Conservation (phyloP, 2,888 invertebrate species). For the Aplocera efformata region DNA sequence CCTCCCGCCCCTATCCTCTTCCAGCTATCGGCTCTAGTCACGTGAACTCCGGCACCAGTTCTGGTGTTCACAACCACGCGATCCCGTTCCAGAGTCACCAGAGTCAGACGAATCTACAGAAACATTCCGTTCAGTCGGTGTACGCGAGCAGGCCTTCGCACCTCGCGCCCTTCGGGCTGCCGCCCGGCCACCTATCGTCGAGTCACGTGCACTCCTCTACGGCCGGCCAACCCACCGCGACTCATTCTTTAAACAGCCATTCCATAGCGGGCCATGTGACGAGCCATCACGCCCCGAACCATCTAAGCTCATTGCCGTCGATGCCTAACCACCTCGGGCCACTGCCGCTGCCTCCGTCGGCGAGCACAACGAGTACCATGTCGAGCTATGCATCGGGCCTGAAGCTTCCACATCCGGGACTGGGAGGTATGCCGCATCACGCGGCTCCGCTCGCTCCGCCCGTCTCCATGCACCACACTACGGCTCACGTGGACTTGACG, state of each 20-base stretch:
- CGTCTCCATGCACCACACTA: constrained; percentile 48
- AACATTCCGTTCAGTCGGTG: constrained; percentile 72
- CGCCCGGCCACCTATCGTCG: constrained; percentile 67
- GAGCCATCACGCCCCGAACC: constrained; percentile 52
- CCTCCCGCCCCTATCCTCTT: constrained; percentile 63
- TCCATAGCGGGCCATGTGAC: constrained; percentile 58
- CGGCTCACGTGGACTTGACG: constrained; percentile 47
- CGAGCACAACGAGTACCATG: constrained; percentile 52
- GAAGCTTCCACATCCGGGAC: constrained; percentile 62
- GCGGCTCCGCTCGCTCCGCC: constrained; percentile 44
- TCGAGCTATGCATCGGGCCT: constrained; percentile 58
- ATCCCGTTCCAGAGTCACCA: constrained; percentile 72
- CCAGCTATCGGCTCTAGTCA: constrained; percentile 77
- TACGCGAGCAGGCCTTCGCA: constrained; percentile 67
- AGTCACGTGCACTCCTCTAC: constrained; percentile 63
- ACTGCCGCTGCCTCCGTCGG: constrained; percentile 46
- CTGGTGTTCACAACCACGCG: constrained; percentile 69
- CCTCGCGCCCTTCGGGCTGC: constrained; percentile 63
- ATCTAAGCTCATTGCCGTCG: constrained; percentile 46
- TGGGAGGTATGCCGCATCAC: constrained; percentile 48
- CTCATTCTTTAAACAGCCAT: constrained; percentile 61
- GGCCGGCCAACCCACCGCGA: constrained; percentile 42
- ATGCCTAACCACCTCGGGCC: constrained; percentile 52
- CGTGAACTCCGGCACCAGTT: constrained; percentile 70
- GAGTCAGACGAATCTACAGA: constrained; percentile 71